Conservation (phyloP, 2,888 invertebrate species). For the Diarsia mendica region DNA sequence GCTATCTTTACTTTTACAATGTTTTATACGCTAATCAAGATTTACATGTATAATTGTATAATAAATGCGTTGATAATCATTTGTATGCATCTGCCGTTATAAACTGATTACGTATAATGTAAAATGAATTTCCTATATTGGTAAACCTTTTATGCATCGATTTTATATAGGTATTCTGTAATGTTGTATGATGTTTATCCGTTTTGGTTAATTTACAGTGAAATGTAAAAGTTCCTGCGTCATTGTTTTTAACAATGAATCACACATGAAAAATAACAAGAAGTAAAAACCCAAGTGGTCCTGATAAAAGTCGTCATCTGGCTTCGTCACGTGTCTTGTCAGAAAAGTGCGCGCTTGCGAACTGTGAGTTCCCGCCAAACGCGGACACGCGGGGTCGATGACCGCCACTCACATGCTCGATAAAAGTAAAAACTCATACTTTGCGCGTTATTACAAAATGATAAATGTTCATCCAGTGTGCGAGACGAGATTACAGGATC, state of each 20-base stretch:
- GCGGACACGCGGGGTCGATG: slow-evolving; percentile 72
- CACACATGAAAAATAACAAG: slow-evolving; percentile 45
- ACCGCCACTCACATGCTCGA: slow-evolving; percentile 78
- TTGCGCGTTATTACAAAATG: slow-evolving; percentile 74
- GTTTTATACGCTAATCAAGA: slow-evolving; percentile 25
- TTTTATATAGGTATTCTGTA: background rate
- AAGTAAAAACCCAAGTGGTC: slow-evolving; percentile 61
- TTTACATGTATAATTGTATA: slow-evolving; percentile 5
- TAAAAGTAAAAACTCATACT: slow-evolving; percentile 87
- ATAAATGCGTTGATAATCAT: slow-evolving; percentile 10
- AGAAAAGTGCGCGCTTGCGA: slow-evolving; percentile 70
- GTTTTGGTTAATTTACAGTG: slow-evolving; percentile 18
- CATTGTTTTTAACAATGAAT: slow-evolving; percentile 56
- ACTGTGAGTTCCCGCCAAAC: slow-evolving; percentile 77
- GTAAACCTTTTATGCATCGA: background rate
- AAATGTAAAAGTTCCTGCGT: slow-evolving; percentile 30
- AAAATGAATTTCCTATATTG: slow-evolving; percentile 15
- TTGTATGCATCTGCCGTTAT: slow-evolving; percentile 31
- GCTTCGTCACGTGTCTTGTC: slow-evolving; percentile 60
- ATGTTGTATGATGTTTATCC: background rate
- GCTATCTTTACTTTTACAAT: slow-evolving; percentile 21
- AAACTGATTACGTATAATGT: slow-evolving; percentile 4
- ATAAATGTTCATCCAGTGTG: slow-evolving; percentile 66
- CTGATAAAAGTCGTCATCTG: slow-evolving; percentile 58
- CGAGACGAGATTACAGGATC: slow-evolving; percentile 56